Evolutionary conservation across 1,140 invertebrate genomes (phyloP).

Genomic region (Bombus turneri): DNA sequence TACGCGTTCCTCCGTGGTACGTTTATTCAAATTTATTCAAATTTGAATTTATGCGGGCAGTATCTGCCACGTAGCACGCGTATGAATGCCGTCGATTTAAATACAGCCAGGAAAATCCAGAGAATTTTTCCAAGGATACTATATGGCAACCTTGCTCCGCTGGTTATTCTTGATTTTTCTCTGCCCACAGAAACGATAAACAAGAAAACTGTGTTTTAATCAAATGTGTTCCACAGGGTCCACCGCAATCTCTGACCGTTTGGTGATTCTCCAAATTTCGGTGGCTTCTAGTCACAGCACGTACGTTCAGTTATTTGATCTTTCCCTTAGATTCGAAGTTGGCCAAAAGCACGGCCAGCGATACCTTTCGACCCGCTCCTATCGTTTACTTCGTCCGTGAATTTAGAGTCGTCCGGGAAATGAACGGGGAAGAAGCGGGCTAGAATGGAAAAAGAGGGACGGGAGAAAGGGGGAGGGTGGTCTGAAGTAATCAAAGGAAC

Average conservation of each 20-base stretch:
- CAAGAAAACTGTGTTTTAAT: conserved; percentile 20
- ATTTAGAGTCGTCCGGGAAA: conserved; percentile 11
- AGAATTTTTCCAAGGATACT: not conserved
- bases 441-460: not conserved
- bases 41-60: conserved; percentile 19
- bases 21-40: conserved; percentile 49
- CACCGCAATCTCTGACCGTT: conserved; percentile 26
- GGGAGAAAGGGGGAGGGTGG: not conserved
- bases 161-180: not conserved
- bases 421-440: not conserved
- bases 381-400: conserved; percentile 20
- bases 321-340: conserved; percentile 59
- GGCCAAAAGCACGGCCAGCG: conserved; percentile 49
- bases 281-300: conserved; percentile 63
- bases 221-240: conserved; percentile 17
- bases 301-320: conserved; percentile 65
- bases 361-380: conserved; percentile 43
- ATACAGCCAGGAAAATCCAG: not conserved
- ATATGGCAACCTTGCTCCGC: not conserved
- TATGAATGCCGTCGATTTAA: conserved; percentile 31
- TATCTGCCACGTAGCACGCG: not conserved
- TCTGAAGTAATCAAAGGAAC: conserved; percentile 29
- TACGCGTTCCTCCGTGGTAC: not conserved
- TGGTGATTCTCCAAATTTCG: conserved; percentile 58
- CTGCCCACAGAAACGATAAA: not conserved